These are phyloP conservation scores for Cetonia aurata DNA, from an alignment of 2,888 invertebrate species.

Conservation along the genomic window DNA sequence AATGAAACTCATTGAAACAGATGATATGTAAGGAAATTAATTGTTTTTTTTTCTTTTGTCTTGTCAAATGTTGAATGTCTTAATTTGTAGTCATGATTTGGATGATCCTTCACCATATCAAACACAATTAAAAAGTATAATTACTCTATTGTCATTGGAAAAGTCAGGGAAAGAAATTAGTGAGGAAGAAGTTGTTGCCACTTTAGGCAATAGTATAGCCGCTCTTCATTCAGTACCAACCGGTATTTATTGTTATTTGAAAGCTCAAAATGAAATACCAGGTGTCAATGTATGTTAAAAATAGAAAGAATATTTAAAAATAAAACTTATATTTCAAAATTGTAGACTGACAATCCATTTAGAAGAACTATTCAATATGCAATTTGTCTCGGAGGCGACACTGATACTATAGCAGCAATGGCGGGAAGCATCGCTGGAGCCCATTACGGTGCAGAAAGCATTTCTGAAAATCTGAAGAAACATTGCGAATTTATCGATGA, in stretches of 20 bases:
- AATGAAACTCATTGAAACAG: constrained; percentile 69
- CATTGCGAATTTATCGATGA: constrained; percentile 73
- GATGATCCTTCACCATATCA: constrained; percentile 68
- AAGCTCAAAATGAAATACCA: constrained; percentile 68
- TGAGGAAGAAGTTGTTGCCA: constrained; percentile 68
- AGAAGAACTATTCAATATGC: constrained; percentile 78
- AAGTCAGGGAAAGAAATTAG: constrained; percentile 61
- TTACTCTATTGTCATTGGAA: constrained; percentile 66
- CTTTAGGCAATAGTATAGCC: constrained; percentile 72
- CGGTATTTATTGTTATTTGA: constrained; percentile 78
- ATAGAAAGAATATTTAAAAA: constrained; percentile 2
- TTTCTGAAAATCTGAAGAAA: constrained; percentile 68
- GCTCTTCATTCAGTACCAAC: constrained; percentile 81
- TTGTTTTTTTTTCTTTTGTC: not conserved
- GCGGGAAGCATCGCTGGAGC: constrained; percentile 79
- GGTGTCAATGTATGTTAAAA: constrained; percentile 65
- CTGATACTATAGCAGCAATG: constrained; percentile 84
- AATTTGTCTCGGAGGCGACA: constrained; percentile 80
- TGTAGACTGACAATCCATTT: constrained; percentile 71
- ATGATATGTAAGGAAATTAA: constrained; percentile 62
- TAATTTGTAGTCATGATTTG: constrained; percentile 59
- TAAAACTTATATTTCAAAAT: constrained; percentile 46
- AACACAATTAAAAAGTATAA: constrained; percentile 69
- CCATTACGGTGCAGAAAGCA: constrained; percentile 72
- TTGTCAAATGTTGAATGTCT: not conserved